A percentile compares a stretch with the other conserved stretches of the same genome.
Evolutionary conservation across 2,113 vertebrate species (phyloP).

Genomic region (Siniperca chuatsi): DNA sequence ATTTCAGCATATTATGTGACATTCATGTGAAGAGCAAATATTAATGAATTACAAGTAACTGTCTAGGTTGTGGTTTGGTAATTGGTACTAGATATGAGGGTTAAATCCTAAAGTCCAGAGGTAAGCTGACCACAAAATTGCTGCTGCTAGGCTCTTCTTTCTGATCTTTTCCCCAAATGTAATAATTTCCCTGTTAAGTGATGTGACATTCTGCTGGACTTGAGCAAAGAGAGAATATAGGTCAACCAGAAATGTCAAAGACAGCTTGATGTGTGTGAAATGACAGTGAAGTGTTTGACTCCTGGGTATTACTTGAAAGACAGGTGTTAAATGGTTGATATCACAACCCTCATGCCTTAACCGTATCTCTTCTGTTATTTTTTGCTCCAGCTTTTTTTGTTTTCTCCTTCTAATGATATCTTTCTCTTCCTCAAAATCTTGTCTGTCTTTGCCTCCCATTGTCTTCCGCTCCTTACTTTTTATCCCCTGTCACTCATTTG

Average conservation of each 20-base stretch:
- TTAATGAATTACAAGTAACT: background rate
- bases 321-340: constrained; percentile 58
- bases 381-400: constrained; percentile 8
- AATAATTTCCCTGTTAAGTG: constrained; percentile 5
- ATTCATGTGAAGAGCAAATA: constrained; percentile 9
- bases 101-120: background rate
- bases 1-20: background rate
- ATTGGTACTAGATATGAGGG: background rate
- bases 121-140: background rate
- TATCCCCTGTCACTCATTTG: constrained; percentile 42
- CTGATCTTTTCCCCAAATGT: constrained; percentile 7
- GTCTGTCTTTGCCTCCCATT: constrained; percentile 20
- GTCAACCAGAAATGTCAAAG: constrained; percentile 47
- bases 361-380: background rate
- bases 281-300: constrained; percentile 27
- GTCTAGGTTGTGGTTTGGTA: background rate
- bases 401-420: constrained; percentile 18
- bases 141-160: constrained; percentile 10
- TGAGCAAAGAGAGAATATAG: constrained; percentile 21
- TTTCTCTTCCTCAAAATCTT: constrained; percentile 22
- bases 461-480: constrained; percentile 26
- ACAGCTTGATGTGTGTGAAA: constrained; percentile 31
- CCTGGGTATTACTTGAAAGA: constrained; percentile 25
- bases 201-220: constrained; percentile 23
- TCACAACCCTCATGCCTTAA: constrained; percentile 42